Conservation (phyloP, 2,113 vertebrate genomes). For the Gila orcuttii region DNA sequence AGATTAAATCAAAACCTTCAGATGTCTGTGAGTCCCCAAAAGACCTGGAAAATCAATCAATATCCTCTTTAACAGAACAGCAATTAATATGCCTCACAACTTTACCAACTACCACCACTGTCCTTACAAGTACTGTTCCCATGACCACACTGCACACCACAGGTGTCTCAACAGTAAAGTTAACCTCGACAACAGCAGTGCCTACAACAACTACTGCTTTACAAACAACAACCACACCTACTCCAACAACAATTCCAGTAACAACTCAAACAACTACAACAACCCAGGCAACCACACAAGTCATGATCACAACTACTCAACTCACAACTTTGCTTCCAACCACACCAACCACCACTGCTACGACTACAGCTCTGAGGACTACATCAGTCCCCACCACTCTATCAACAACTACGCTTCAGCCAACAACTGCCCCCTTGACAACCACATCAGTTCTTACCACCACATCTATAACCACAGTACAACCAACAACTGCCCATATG, state of each 20-base stretch:
- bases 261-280: not conserved
- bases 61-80: slow-evolving; percentile 62
- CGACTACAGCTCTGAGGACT: slow-evolving; percentile 21
- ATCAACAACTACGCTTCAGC: slow-evolving; percentile 11
- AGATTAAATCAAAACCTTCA: slow-evolving; percentile 49
- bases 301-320: not conserved
- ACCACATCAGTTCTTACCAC: not conserved
- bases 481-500: not conserved
- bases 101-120: slow-evolving; percentile 17
- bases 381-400: slow-evolving; percentile 8
- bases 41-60: slow-evolving; percentile 60
- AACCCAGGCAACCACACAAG: not conserved
- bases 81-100: slow-evolving; percentile 71
- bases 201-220: slow-evolving; percentile 8
- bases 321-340: slow-evolving; percentile 35
- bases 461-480: not conserved
- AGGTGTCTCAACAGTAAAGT: slow-evolving; percentile 21
- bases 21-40: slow-evolving; percentile 71
- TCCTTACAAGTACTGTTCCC: not conserved
- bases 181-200: not conserved
- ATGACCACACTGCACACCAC: not conserved
- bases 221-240: not conserved
- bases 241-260: not conserved
- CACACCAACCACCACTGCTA: not conserved
- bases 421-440: not conserved